phyloP scores from a whole-genome alignment of 1,140 invertebrate species.

The Trachymyrmex cornetzi region DNA sequence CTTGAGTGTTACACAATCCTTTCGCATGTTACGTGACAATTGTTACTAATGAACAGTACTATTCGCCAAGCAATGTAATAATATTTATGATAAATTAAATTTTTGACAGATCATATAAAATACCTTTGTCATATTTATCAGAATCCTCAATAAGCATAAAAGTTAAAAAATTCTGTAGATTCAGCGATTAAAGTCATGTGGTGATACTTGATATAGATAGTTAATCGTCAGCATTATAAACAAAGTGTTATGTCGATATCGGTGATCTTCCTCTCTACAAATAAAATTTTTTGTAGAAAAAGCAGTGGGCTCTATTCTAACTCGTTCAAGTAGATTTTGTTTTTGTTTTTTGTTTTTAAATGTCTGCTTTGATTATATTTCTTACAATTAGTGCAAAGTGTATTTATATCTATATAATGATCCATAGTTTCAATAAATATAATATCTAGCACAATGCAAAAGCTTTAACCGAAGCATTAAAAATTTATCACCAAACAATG shows the following conservation, averaged over 20 bases:
- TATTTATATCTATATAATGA: neutral
- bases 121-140: neutral
- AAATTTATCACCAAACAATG: neutral
- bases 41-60: neutral
- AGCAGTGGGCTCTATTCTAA: neutral
- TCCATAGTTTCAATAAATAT: neutral
- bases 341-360: neutral
- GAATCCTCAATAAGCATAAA: neutral
- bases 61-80: neutral
- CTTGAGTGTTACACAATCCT: neutral
- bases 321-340: neutral
- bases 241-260: neutral
- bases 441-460: neutral
- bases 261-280: neutral
- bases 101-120: neutral
- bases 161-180: slow-evolving; percentile 4
- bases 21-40: neutral
- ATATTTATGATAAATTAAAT: neutral
- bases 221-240: slow-evolving; percentile 27
- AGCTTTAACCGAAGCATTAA: neutral
- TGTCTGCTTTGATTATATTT: neutral
- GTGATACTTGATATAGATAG: slow-evolving; percentile 28
- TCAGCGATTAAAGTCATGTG: slow-evolving; percentile 15
- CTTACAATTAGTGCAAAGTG: neutral
- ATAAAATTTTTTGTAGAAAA: neutral